phyloP scores from a whole-genome alignment of 1,140 invertebrate species.

The Drosophila bifasciata region DNA sequence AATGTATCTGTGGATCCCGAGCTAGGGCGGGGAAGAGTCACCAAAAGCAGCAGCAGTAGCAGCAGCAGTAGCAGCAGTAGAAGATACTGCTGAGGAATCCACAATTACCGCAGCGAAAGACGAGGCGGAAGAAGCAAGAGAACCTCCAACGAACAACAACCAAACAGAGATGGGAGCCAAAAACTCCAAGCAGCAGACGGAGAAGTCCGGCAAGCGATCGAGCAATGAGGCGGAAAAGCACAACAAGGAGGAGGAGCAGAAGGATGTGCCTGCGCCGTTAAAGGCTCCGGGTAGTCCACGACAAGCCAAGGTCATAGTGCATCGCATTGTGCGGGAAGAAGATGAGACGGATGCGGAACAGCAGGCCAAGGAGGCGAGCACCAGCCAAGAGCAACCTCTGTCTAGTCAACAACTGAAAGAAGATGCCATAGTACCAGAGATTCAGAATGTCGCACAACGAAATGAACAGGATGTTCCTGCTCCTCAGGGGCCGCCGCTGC shows the following conservation, averaged over 20 bases:
- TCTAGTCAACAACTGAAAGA: neutral
- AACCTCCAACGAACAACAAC: constrained; percentile 11
- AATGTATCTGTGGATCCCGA: constrained; percentile 25
- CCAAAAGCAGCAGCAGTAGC: constrained; percentile 2
- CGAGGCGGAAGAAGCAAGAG: neutral
- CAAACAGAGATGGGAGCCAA: constrained; percentile 61
- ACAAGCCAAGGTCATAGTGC: constrained; percentile 77
- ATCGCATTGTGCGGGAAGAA: constrained; percentile 60
- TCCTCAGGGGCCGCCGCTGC: constrained; percentile 10
- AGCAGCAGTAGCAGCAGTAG: neutral
- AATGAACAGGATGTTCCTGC: neutral
- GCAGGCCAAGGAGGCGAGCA: neutral
- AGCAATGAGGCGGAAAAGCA: constrained; percentile 17
- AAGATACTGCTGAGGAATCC: no score
- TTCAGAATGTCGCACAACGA: neutral
- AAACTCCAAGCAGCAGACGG: constrained; percentile 57
- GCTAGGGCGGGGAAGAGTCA: constrained; percentile 6
- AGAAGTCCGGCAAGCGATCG: constrained; percentile 25
- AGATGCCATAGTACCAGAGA: neutral
- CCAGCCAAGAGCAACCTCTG: constrained; percentile 8
- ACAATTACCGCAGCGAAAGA: constrained; percentile 16
- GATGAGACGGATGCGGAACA: constrained; percentile 1
- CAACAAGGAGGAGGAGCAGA: neutral
- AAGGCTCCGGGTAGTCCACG: constrained; percentile 59
- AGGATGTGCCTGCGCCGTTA: constrained; percentile 1